Evolutionary conservation across 2,888 invertebrate genomes (phyloP).

Genomic region (Gymnoscelis rufifasciata): DNA sequence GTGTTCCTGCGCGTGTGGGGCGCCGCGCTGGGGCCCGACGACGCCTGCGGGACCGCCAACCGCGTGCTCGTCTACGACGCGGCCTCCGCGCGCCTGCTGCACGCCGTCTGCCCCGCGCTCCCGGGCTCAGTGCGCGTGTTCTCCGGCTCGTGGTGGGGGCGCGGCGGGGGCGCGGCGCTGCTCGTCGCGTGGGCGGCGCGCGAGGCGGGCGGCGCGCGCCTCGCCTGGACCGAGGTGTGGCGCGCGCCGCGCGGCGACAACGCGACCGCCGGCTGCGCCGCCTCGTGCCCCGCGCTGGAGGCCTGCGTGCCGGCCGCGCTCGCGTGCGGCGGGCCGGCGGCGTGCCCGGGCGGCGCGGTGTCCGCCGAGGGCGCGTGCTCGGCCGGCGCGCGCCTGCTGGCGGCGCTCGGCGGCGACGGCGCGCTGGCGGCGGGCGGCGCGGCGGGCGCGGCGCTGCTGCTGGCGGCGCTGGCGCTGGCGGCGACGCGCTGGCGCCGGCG

Average conservation of each 20-base stretch:
- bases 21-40: constrained; percentile 83
- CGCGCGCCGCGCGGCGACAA: constrained; percentile 39
- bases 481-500: constrained; percentile 72
- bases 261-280: constrained; percentile 49
- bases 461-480: constrained; percentile 60
- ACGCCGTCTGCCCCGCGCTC: constrained; percentile 83
- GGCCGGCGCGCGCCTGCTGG: constrained; percentile 58
- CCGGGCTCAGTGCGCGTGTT: constrained; percentile 87
- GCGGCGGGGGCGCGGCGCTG: constrained; percentile 83
- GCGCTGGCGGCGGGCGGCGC: constrained; percentile 76
- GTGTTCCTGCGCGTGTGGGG: constrained; percentile 92
- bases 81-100: constrained; percentile 48
- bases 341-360: constrained; percentile 74
- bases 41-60: constrained; percentile 87
- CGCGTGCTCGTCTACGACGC: constrained; percentile 90
- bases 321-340: constrained; percentile 83
- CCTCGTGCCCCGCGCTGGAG: constrained; percentile 83
- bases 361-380: constrained; percentile 84
- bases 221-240: constrained; percentile 83
- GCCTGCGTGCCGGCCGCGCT: constrained; percentile 87
- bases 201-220: constrained; percentile 87
- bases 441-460: constrained; percentile 69
- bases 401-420: constrained; percentile 81
- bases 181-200: constrained; percentile 91
- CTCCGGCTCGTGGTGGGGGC: constrained; percentile 86